Evolutionary conservation across 2,113 vertebrate genomes (phyloP).

Genomic region (Haplochromis vanheusdeni): DNA sequence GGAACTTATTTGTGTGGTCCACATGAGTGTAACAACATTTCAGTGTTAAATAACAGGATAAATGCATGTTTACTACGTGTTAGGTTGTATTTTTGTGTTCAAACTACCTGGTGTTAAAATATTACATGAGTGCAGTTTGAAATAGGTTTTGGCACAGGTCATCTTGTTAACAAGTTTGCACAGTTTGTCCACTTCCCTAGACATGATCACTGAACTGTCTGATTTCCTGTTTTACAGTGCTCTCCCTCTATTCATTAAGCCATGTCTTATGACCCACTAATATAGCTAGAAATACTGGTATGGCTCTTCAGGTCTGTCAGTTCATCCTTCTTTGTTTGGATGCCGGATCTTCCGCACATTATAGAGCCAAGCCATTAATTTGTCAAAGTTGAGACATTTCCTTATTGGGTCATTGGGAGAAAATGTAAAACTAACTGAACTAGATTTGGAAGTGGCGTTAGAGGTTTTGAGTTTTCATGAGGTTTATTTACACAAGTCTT

Average conservation of each 20-base stretch:
- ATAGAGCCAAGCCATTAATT: background rate
- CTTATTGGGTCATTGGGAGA: background rate
- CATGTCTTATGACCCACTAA: background rate
- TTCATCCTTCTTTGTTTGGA: conserved; percentile 29
- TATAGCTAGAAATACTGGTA: conserved; percentile 39
- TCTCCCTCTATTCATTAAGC: background rate
- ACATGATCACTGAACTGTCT: background rate
- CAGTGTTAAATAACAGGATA: background rate
- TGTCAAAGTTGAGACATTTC: background rate
- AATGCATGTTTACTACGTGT: background rate
- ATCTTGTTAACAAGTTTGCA: background rate
- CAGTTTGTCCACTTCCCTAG: conserved; percentile 1
- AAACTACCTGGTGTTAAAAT: background rate
- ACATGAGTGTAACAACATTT: background rate
- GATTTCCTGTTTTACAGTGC: conserved; percentile 48
- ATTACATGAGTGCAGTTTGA: background rate
- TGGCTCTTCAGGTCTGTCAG: conserved; percentile 16
- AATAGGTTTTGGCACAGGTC: rapidly evolving
- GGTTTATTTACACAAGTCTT: background rate
- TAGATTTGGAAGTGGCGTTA: background rate
- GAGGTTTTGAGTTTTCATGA: background rate
- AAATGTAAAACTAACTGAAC: background rate
- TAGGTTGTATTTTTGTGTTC: background rate
- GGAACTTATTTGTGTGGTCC: background rate
- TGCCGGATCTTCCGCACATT: conserved; percentile 1